These are phyloP conservation scores for Cataglyphis albicans DNA, from an alignment of 2,888 invertebrate genomes.

Conservation along the genomic window DNA sequence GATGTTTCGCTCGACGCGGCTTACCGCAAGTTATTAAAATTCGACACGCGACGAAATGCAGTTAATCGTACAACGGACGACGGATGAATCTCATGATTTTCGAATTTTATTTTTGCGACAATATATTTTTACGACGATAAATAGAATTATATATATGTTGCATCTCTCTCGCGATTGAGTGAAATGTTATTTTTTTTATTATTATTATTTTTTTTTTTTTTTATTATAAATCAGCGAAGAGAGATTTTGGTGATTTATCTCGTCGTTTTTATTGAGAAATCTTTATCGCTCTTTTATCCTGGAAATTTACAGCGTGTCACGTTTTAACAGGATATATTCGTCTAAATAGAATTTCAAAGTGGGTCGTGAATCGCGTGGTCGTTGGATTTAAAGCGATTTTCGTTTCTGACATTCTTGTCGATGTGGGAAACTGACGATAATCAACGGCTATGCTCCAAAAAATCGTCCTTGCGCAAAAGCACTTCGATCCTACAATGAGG, in stretches of 20 bases:
- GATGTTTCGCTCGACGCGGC: conserved; percentile 9
- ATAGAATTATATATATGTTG: no score
- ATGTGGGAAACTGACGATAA: conserved; percentile 51
- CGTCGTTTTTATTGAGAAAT: background rate
- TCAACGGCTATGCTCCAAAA: conserved; percentile 56
- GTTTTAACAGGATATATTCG: conserved; percentile 40
- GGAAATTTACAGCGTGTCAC: conserved; percentile 24
- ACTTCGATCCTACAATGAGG: conserved; percentile 48
- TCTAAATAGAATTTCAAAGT: conserved; percentile 57
- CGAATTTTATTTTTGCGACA: background rate
- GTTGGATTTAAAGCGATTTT: conserved; percentile 50
- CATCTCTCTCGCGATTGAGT: background rate
- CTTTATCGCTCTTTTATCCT: conserved; percentile 27
- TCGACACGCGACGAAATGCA: background rate
- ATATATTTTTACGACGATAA: background rate
- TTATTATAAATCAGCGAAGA: background rate
- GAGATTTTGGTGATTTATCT: conserved; percentile 2
- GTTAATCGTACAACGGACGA: background rate
- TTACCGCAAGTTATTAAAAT: conserved; percentile 10
- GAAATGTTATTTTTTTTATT: background rate
- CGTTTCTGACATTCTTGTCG: conserved; percentile 49
- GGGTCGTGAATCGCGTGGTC: conserved; percentile 38
- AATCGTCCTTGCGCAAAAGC: conserved; percentile 53
- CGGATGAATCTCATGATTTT: conserved; percentile 9
- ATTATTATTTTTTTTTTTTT: background rate